Conservation (phyloP, 92 coral and sea anemone species). For the Epizoanthus stellaris region DNA sequence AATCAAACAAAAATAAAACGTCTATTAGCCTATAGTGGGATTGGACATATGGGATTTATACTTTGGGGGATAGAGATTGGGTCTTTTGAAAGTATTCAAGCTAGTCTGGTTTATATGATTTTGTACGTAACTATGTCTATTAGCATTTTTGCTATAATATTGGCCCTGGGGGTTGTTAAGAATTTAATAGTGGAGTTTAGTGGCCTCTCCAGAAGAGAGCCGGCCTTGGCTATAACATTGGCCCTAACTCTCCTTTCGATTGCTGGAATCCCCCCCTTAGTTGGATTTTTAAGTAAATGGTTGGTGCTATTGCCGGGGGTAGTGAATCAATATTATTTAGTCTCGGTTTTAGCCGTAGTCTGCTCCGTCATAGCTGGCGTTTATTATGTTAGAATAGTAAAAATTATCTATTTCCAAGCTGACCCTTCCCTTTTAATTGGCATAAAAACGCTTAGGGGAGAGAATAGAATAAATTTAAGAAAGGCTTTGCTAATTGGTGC, state of each 20-base stretch:
- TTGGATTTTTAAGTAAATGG: slow-evolving; percentile 85
- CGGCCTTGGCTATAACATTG: slow-evolving; percentile 70
- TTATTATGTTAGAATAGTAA: slow-evolving; percentile 81
- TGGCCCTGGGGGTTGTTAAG: slow-evolving; percentile 62
- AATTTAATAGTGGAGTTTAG: slow-evolving; percentile 75
- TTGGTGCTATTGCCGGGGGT: slow-evolving; percentile 72
- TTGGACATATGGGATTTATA: slow-evolving; percentile 85
- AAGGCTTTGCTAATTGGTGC: slow-evolving; percentile 68
- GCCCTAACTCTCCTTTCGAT: slow-evolving; percentile 74
- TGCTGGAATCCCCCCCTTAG: slow-evolving; percentile 84
- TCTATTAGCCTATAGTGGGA: slow-evolving; percentile 81
- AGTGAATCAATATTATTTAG: slow-evolving; percentile 58
- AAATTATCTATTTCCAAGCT: slow-evolving; percentile 77
- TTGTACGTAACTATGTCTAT: slow-evolving; percentile 68
- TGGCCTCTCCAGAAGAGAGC: slow-evolving; percentile 71
- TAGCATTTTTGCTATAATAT: slow-evolving; percentile 72
- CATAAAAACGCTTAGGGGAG: slow-evolving; percentile 54
- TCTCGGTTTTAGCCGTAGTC: slow-evolving; percentile 71
- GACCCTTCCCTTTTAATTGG: slow-evolving; percentile 51
- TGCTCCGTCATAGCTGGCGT: slow-evolving; percentile 82
- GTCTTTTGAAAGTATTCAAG: slow-evolving; percentile 76
- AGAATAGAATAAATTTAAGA: slow-evolving; percentile 65
- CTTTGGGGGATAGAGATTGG: slow-evolving; percentile 81
- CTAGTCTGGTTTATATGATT: slow-evolving; percentile 75
- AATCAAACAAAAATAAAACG: slow-evolving; percentile 85